These are phyloP conservation scores for Nipponacmea schrenckii DNA, from an alignment of 2,888 invertebrate genomes.

Conservation along the genomic window DNA sequence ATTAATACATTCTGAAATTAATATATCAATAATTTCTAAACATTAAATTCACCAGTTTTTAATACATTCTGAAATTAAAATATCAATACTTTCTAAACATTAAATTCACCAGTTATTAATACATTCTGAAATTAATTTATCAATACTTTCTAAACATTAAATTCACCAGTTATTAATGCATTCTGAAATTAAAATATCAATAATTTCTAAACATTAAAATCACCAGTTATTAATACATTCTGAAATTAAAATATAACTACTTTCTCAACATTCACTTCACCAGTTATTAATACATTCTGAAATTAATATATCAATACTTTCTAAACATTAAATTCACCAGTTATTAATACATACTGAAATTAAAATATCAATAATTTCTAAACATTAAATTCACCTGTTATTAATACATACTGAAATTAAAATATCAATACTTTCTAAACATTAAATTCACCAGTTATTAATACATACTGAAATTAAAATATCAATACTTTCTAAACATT, in stretches of 20 bases:
- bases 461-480: conserved; percentile 32
- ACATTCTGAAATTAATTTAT: conserved; percentile 35
- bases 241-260: no score
- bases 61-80: conserved; percentile 36
- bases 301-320: no score
- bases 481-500: no score
- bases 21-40: no score
- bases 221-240: conserved; percentile 45
- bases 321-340: conserved; percentile 57
- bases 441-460: conserved; percentile 53
- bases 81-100: no score
- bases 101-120: conserved; percentile 51
- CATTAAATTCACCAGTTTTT: conserved; percentile 54
- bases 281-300: conserved; percentile 41
- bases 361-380: conserved; percentile 54
- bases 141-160: no score
- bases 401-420: conserved; percentile 35
- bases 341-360: conserved; percentile 37
- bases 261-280: conserved; percentile 56
- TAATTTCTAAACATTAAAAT: conserved; percentile 57
- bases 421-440: no score
- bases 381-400: conserved; percentile 54
- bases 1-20: conserved; percentile 38
- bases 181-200: conserved; percentile 43
- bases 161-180: conserved; percentile 47